Evolutionary conservation across 1,140 invertebrate species (phyloP).

Genomic region (Coenobita brevimanus): DNA sequence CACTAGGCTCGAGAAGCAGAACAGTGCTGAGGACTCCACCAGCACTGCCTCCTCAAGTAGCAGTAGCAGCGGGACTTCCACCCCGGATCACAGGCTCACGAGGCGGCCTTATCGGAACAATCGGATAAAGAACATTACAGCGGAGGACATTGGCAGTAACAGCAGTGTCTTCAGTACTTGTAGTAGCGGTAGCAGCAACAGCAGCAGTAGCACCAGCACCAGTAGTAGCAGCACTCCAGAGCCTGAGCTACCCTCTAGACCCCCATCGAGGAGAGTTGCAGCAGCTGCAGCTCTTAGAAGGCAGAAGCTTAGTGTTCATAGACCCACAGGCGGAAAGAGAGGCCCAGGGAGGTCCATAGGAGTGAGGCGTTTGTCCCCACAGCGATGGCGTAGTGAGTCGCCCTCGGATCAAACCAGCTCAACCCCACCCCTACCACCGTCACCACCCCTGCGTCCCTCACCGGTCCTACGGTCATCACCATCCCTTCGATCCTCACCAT

Average conservation of each 20-base stretch:
- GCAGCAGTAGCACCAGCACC: constrained; percentile 36
- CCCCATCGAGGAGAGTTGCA: constrained; percentile 12
- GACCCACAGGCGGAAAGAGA: constrained; percentile 33
- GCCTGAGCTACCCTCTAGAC: constrained; percentile 22
- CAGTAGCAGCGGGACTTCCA: constrained; percentile 37
- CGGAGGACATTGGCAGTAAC: constrained; percentile 19
- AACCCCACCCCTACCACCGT: background rate
- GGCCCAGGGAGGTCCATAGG: background rate
- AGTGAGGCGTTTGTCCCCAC: constrained; percentile 9
- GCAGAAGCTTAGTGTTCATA: constrained; percentile 25
- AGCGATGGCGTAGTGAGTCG: constrained; percentile 48
- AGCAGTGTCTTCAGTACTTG: constrained; percentile 6
- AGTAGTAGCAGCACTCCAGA: constrained; percentile 41
- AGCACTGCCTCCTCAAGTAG: constrained; percentile 12
- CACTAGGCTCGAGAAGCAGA: constrained; percentile 42
- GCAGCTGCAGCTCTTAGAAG: constrained; percentile 38
- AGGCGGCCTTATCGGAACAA: constrained; percentile 26
- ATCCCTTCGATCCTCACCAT: too few relatives aligned
- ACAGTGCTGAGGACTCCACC: constrained; percentile 32
- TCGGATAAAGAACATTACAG: constrained; percentile 14
- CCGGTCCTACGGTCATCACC: too few relatives aligned
- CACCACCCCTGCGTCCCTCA: background rate
- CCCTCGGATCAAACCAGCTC: background rate
- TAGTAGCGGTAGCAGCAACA: constrained; percentile 22
- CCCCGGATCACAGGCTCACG: constrained; percentile 33